Evolutionary conservation across 2,888 invertebrate genomes (phyloP).

Genomic region (Erynnis tages): DNA sequence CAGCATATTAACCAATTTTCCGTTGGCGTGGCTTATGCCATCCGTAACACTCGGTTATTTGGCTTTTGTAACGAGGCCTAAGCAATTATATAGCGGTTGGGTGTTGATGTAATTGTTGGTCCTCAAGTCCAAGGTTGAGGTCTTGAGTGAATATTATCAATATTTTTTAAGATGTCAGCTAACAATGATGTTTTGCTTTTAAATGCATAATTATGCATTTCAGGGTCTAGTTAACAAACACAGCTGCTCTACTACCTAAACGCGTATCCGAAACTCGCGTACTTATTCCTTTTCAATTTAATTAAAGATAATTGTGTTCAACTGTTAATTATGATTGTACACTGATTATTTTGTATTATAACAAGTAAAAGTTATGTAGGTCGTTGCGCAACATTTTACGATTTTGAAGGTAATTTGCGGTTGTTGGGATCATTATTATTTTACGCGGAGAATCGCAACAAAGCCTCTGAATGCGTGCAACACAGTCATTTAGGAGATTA

Average conservation of each 20-base stretch:
- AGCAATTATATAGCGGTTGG: background rate
- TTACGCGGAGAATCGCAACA: background rate
- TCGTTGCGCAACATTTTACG: constrained; percentile 17
- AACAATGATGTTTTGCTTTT: too few species aligned
- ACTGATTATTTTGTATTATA: constrained; percentile 4
- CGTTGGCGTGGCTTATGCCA: constrained; percentile 1
- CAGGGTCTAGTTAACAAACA: too few species aligned
- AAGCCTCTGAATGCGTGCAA: constrained; percentile 12
- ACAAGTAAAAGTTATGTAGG: constrained; percentile 24
- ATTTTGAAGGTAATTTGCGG: constrained; percentile 15
- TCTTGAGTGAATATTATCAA: too few species aligned
- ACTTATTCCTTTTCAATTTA: constrained; percentile 14
- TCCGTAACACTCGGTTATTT: background rate
- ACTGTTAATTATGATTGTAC: constrained; percentile 20
- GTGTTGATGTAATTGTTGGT: background rate
- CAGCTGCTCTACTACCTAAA: too few species aligned
- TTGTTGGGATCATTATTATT: constrained; percentile 16
- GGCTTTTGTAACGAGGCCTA: constrained; percentile 6
- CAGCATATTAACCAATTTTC: constrained; percentile 2
- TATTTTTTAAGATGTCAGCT: too few species aligned
- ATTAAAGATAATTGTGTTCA: constrained; percentile 13
- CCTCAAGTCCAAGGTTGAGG: background rate
- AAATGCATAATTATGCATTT: too few species aligned
- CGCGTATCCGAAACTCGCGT: background rate
- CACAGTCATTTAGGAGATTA: constrained; percentile 1